Conservation (phyloP, 2,888 invertebrate genomes). For the Polyommatus icarus region DNA sequence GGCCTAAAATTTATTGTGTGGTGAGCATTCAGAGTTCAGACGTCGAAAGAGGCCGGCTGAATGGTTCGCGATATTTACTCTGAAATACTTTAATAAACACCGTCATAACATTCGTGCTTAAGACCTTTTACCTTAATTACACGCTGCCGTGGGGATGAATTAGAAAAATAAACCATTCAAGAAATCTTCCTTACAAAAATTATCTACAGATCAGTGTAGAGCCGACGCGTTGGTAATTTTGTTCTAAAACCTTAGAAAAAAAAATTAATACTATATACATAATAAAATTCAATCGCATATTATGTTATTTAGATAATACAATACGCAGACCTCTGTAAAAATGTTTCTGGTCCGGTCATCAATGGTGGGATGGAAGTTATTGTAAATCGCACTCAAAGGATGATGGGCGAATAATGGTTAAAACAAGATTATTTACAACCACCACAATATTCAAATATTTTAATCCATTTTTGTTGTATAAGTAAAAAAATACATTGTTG, state of each 20-base stretch:
- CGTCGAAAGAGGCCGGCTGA: slow-evolving; percentile 59
- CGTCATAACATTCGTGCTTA: slow-evolving; percentile 78
- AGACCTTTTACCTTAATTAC: slow-evolving; percentile 79
- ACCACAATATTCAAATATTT: too few species aligned
- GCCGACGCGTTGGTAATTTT: slow-evolving; percentile 2
- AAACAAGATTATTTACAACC: neutral
- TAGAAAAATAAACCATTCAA: slow-evolving; percentile 75
- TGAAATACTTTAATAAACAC: slow-evolving; percentile 76
- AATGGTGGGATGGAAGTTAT: neutral
- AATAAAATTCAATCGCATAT: neutral
- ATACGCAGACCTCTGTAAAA: neutral
- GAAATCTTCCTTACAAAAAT: slow-evolving; percentile 67
- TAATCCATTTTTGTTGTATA: neutral
- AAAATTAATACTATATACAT: too few species aligned
- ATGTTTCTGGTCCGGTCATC: neutral
- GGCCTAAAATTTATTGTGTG: slow-evolving; percentile 66
- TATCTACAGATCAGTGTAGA: slow-evolving; percentile 36
- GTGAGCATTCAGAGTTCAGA: slow-evolving; percentile 67
- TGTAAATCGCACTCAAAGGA: neutral
- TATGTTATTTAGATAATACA: neutral
- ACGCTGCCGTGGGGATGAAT: slow-evolving; percentile 62
- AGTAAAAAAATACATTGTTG: neutral
- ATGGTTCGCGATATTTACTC: slow-evolving; percentile 58
- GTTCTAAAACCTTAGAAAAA: neutral
- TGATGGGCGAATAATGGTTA: too few species aligned